Evolutionary conservation across 2,888 invertebrate species (phyloP), one percentile per base, ranked within the genome.

Genomic region (Patella caerulea): DNA sequence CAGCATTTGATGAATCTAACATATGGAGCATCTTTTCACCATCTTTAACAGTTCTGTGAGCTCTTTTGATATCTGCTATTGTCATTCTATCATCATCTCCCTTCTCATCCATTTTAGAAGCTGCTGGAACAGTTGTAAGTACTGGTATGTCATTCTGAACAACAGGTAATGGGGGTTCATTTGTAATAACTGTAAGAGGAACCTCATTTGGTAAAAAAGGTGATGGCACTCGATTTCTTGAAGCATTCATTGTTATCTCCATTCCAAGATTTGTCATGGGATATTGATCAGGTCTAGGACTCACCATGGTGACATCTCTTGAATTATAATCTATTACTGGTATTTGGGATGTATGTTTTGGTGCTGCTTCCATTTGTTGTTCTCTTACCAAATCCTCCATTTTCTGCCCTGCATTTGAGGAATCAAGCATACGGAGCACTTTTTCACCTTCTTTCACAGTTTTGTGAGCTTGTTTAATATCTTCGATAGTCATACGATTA

Each of bases 1-100:
- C 65, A 65, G 65, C 65, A 14, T 65, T 65, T 65, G 65, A 65
- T 19, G 65, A 19, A 65, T 65, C 65, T 11, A 65, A 24, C 65
- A 24, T 24, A 3, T 65, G 19, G 11, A 65, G 24, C 19, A 19
- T 14, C 14, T 65, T 65, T 65, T 65, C 65, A 9, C 65, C 65
- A 12, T 65, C 65, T 24, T 65, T 65, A 9, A 65, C 65, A 65
- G 65, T 65, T 65, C 14, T 24, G 2, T 65, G 65, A 24, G 65
- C 65, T 65, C 65, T 19, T 65, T 65, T 65, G 19, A 65, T 65
- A 65, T 65, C 65, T 24, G 19, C 65, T 11, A 65, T 12, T 24
- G 65, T 65, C 65, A 65, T 65, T 24, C 12, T 11, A 24, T 65
- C 65, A 24, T 65, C 65, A 65, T 24, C 65, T 24, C 24, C 24